phyloP scores from a whole-genome alignment of 2,113 vertebrate species.

The Sisor rabdophorus region DNA sequence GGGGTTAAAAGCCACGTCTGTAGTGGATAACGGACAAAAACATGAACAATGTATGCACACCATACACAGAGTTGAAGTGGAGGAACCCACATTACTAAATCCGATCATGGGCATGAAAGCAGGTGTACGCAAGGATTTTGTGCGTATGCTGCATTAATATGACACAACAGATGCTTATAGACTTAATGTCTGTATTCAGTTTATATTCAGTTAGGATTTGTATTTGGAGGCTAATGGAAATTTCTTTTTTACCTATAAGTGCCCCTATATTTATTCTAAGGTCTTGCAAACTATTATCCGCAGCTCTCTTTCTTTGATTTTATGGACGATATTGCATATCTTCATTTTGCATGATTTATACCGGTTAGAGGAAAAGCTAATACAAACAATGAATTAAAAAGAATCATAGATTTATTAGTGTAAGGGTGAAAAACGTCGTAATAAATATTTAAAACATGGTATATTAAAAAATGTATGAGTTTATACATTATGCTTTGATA shows the following conservation, averaged over 20 bases:
- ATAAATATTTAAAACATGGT: background rate
- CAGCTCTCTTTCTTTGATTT: background rate
- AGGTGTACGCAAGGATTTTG: no score
- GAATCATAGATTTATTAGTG: background rate
- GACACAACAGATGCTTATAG: background rate
- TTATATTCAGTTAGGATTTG: background rate
- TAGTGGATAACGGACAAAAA: no score
- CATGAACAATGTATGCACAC: no score
- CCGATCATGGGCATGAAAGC: no score
- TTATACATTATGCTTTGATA: no score
- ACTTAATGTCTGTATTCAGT: background rate
- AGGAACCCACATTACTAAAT: no score
- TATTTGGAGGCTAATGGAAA: background rate
- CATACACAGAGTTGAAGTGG: no score
- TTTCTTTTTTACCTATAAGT: background rate
- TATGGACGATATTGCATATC: background rate
- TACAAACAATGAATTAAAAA: background rate
- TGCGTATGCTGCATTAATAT: no score
- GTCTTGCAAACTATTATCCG: background rate
- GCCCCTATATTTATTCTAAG: background rate
- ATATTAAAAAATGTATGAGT: background rate
- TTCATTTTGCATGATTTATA: constrained; percentile 4
- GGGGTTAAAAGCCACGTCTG: no score
- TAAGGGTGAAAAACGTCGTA: no score
- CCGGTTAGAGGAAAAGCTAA: background rate